Percentiles rank a stretch among this genome's conserved stretches.
Conservation (phyloP, 2,888 invertebrate species). For the Eudemis profundana region DNA sequence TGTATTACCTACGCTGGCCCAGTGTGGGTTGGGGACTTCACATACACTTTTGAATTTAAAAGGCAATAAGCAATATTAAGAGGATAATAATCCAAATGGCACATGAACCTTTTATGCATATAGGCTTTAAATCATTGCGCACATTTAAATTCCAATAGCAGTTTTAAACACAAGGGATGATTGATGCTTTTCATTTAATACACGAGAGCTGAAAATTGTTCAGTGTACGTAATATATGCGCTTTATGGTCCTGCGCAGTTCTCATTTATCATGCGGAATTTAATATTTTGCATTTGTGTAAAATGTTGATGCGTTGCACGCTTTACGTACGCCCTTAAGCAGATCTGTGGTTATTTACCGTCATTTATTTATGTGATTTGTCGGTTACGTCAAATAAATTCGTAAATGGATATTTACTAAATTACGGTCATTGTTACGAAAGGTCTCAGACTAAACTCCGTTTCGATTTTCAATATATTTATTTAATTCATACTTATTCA, state of each 20-base stretch:
- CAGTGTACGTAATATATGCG: constrained; percentile 65
- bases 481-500: too few species aligned
- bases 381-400: neutral
- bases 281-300: constrained; percentile 69
- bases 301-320: constrained; percentile 45
- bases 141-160: constrained; percentile 32
- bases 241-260: constrained; percentile 60
- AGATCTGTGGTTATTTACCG: neutral
- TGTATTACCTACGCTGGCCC: too few species aligned
- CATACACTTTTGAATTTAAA: too few species aligned
- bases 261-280: constrained; percentile 64
- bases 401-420: too few species aligned
- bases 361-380: neutral
- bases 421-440: too few species aligned
- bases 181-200: constrained; percentile 59
- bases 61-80: neutral
- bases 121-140: constrained; percentile 15
- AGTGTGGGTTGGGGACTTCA: too few species aligned
- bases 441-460: too few species aligned
- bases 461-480: too few species aligned
- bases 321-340: constrained; percentile 1
- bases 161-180: constrained; percentile 52
- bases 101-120: neutral
- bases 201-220: constrained; percentile 56
- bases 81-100: neutral